phyloP scores from a whole-genome alignment of 1,140 invertebrate genomes.

The Harpegnathos saltator region DNA sequence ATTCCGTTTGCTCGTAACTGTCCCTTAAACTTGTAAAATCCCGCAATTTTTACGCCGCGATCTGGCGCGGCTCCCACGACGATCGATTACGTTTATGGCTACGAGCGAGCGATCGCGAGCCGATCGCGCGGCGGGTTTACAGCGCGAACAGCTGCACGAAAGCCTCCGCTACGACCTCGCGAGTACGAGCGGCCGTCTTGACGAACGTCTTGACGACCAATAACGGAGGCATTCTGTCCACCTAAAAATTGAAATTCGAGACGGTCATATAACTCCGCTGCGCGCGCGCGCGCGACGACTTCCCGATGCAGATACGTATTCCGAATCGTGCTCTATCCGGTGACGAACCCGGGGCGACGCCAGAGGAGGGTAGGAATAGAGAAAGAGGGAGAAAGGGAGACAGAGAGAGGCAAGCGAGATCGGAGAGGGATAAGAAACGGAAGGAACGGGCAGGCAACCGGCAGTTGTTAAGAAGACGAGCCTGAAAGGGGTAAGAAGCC shows the following conservation, averaged over 20 bases:
- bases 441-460: conserved; percentile 58
- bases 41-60: conserved; percentile 44
- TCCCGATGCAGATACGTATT: conserved; percentile 52
- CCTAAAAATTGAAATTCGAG: conserved; percentile 64
- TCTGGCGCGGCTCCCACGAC: not conserved
- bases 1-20: conserved; percentile 32
- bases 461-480: conserved; percentile 72
- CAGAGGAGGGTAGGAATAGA: not conserved
- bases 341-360: conserved; percentile 3
- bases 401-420: not conserved
- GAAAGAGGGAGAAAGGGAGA: not conserved
- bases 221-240: conserved; percentile 35
- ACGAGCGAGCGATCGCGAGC: conserved; percentile 19
- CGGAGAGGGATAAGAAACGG: not conserved
- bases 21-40: conserved; percentile 57
- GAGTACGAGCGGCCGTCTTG: conserved; percentile 12
- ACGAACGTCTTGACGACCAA: conserved; percentile 17
- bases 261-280: conserved; percentile 31
- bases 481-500: conserved; percentile 72
- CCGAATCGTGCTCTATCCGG: conserved; percentile 2
- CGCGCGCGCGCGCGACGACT: not conserved
- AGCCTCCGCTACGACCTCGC: not conserved
- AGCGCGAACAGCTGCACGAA: conserved; percentile 46
- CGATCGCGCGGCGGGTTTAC: conserved; percentile 52
- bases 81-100: conserved; percentile 64